A percentile compares a stretch with the other conserved stretches of the same genome.
phyloP scores from a whole-genome alignment of 2,113 vertebrate species.

The Carassius gibelio region DNA sequence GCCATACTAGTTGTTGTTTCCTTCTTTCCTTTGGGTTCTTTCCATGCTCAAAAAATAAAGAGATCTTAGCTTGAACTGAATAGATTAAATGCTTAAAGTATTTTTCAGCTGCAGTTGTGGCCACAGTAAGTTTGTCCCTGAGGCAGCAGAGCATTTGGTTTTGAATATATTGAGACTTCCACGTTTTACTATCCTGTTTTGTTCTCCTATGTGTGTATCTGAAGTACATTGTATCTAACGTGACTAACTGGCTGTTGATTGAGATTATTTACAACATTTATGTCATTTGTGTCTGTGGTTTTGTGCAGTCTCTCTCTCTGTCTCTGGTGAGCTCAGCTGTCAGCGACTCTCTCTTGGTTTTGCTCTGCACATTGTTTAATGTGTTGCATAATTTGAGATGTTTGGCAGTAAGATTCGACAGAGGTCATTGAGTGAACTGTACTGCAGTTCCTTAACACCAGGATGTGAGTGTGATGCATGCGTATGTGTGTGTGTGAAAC shows the following conservation, averaged over 20 bases:
- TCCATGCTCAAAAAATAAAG: background rate
- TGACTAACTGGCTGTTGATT: background rate
- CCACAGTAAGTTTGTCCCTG: background rate
- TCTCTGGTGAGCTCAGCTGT: slow-evolving; percentile 12
- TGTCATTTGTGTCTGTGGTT: background rate
- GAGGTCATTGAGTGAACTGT: slow-evolving; percentile 27
- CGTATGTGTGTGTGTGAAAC: background rate
- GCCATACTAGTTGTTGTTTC: background rate
- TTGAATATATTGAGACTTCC: background rate
- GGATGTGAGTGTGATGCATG: background rate
- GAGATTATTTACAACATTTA: slow-evolving; percentile 27
- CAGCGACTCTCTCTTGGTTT: background rate
- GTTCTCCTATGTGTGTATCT: background rate
- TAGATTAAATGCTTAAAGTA: background rate
- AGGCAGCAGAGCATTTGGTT: slow-evolving; percentile 3
- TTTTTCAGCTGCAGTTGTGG: background rate
- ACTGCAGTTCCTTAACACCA: slow-evolving; percentile 6
- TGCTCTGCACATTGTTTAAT: slow-evolving; percentile 43
- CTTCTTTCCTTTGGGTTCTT: background rate
- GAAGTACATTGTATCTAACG: slow-evolving; percentile 7
- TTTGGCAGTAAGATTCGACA: slow-evolving; percentile 28
- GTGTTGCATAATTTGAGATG: slow-evolving; percentile 60
- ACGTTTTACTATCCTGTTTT: background rate
- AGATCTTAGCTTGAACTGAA: background rate
- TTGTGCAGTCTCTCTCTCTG: background rate